These are phyloP conservation scores for Bombus difficillimus DNA, from an alignment of 1,140 invertebrate species.

Conservation along the genomic window DNA sequence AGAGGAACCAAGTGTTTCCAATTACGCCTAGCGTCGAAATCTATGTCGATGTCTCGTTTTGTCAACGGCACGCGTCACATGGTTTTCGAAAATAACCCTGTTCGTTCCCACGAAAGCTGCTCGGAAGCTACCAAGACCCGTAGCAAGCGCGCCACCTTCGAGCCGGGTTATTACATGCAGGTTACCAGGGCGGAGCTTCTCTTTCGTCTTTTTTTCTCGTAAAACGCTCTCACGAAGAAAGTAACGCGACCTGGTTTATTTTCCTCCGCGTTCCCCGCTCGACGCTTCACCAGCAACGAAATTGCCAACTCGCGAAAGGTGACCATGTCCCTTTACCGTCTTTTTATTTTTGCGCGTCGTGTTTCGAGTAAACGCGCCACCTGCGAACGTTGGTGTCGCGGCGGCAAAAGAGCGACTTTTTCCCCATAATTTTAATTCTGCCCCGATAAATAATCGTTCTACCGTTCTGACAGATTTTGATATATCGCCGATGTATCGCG, in stretches of 20 bases:
- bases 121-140: neutral
- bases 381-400: neutral
- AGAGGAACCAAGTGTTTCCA: constrained; percentile 53
- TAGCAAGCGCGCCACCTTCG: neutral
- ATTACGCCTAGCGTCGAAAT: constrained; percentile 52
- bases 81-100: constrained; percentile 51
- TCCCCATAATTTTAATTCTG: constrained; percentile 31
- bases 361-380: neutral
- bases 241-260: neutral
- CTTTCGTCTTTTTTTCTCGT: neutral
- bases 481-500: constrained; percentile 41
- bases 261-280: neutral
- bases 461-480: constrained; percentile 43
- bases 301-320: neutral
- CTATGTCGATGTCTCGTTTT: constrained; percentile 51
- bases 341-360: neutral
- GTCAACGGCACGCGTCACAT: constrained; percentile 59
- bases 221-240: constrained; percentile 9
- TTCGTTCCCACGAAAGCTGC: constrained; percentile 28
- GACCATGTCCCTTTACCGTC: neutral
- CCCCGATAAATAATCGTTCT: constrained; percentile 45
- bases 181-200: neutral
- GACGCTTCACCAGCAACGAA: neutral
- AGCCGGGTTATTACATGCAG: neutral
- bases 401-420: constrained; percentile 11